Evolutionary conservation across 30 jellyfish, hydroid and myxozoan species (phyloP).

Genomic region (Aurelia sp.): DNA sequence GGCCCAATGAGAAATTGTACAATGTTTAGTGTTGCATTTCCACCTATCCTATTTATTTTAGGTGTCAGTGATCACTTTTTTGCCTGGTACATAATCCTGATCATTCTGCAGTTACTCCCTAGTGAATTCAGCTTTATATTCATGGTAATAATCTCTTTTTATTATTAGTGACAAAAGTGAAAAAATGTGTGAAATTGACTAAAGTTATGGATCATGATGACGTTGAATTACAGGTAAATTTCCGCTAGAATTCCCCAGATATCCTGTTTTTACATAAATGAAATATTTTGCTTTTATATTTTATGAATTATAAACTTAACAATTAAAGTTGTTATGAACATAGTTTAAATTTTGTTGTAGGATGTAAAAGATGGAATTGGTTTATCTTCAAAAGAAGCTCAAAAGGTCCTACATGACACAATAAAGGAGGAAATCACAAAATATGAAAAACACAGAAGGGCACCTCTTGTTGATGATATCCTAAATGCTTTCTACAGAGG

Average conservation of each 20-base stretch:
- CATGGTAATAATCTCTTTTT: no score
- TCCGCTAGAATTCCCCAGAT: not conserved
- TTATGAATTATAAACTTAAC: not conserved
- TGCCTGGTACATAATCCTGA: no score
- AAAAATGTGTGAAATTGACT: no score
- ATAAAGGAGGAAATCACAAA: slow-evolving; percentile 42
- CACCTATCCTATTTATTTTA: no score
- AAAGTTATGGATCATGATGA: not conserved
- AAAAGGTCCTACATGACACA: slow-evolving; percentile 22
- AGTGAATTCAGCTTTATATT: no score
- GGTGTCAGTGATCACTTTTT: no score
- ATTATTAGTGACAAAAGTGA: no score
- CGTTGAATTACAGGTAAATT: slow-evolving; percentile 6
- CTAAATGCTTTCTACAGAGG: slow-evolving; percentile 26
- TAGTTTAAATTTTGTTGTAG: not conserved
- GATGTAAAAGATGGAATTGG: slow-evolving; percentile 33
- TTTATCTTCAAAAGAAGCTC: slow-evolving; percentile 52
- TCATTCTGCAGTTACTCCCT: no score
- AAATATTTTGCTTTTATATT: not conserved
- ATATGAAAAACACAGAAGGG: not conserved
- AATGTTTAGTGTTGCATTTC: no score
- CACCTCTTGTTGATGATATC: slow-evolving; percentile 9
- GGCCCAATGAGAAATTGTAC: no score
- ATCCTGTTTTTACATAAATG: not conserved
- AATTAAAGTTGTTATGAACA: no score